Conservation (phyloP, 2,888 invertebrate genomes). For the Abrostola tripartita region DNA sequence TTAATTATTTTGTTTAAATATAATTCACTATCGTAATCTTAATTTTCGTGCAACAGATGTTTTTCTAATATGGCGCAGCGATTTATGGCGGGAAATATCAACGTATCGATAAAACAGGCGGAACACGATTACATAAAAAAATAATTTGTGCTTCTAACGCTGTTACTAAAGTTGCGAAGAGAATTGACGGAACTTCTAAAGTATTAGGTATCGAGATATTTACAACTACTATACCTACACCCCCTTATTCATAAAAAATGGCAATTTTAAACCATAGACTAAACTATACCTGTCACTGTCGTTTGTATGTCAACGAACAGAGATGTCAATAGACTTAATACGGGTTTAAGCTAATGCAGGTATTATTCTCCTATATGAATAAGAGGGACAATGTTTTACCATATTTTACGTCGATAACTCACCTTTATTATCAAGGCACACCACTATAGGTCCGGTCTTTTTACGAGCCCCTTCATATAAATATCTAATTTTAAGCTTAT, state of each 20-base stretch:
- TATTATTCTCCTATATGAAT: too few species aligned
- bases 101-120: slow-evolving; percentile 41
- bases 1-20: slow-evolving; percentile 31
- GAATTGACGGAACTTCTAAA: slow-evolving; percentile 27
- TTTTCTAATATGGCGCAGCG: slow-evolving; percentile 38
- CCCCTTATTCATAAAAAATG: too few species aligned
- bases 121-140: slow-evolving; percentile 47
- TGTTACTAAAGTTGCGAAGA: slow-evolving; percentile 25
- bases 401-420: slow-evolving; percentile 20
- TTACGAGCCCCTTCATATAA: slow-evolving; percentile 38
- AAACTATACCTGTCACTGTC: too few species aligned
- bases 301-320: too few species aligned
- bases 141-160: slow-evolving; percentile 49
- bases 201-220: slow-evolving; percentile 32
- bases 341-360: too few species aligned
- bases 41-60: slow-evolving; percentile 19
- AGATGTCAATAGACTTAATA: too few species aligned
- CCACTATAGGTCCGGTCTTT: slow-evolving; percentile 36
- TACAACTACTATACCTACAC: slow-evolving; percentile 34
- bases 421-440: slow-evolving; percentile 50
- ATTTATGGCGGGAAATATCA: slow-evolving; percentile 38
- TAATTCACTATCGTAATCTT: slow-evolving; percentile 25
- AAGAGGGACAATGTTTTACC: slow-evolving; percentile 11
- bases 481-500: slow-evolving; percentile 44
- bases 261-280: too few species aligned